Base-by-base conservation (phyloP, 37 sponge, comb jelly and placozoan species). In the Beroe ovata region DNA sequence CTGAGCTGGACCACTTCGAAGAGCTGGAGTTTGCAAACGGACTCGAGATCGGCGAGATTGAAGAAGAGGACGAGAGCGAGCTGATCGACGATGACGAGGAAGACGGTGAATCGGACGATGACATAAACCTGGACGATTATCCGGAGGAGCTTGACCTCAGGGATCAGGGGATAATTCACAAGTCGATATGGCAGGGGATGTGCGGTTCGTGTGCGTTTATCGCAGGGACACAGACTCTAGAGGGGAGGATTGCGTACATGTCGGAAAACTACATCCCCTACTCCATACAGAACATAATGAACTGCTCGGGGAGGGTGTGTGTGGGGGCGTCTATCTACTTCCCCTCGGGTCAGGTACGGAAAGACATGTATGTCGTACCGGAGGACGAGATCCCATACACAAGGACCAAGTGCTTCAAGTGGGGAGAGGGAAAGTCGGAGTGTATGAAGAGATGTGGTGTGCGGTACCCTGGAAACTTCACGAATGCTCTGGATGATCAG, bases 221-320 rank as follows among this genome's bases (percentile, higher is more conserved):
- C 2, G 35, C 84, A n/a, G 84, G 54, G n/a, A 77, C 84, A n/a
- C 84, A 42, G 25, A 42, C 54, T 14, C 11, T 77, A 6, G 84
- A 77, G 38, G 42, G 36, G 35, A 39, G 84, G 84, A 77, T 77
- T 4, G 84, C 84, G 25, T 23, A 4, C 26, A 25, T 77, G n/a
- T 39, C 84, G 22, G 84, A 77, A 54, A 39, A 77, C 84, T 77
- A 40, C 28, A 23, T 77, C 84, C 84, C 54, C 2, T 77, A 77
- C 54, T 77, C 84, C 47, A 38, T 77, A 23, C 84, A 77, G 84
- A 42, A 77, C 47, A 42, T 77, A 42, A 77, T 77, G 84, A 77
- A 39, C 84, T 77, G 84, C 47, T 42, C 54, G 4, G 54, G 54
- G 22, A 38, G 33, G 54, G 23, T 29, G 4, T 77, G 84, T 20